phyloP scores from a whole-genome alignment of 2,888 invertebrate genomes.

The Phalera bucephala region DNA sequence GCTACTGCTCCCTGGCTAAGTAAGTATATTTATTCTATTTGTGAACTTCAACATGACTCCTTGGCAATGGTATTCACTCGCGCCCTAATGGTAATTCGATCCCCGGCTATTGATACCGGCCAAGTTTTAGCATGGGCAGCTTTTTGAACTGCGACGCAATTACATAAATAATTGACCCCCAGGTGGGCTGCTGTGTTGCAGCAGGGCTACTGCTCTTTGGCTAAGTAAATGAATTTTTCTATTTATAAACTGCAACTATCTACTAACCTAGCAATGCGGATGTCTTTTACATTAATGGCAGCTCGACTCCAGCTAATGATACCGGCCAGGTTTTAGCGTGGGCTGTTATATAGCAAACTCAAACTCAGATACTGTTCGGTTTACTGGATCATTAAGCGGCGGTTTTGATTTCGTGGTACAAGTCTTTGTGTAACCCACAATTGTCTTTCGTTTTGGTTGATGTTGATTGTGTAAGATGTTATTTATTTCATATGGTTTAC shows the following conservation, averaged over 20 bases:
- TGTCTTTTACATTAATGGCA: slow-evolving; percentile 92
- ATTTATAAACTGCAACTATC: slow-evolving; percentile 82
- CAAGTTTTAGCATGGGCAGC: too few relatives aligned
- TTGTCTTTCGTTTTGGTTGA: too few relatives aligned
- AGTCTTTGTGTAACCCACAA: too few relatives aligned
- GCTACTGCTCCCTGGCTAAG: slow-evolving; percentile 86
- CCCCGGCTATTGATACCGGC: slow-evolving; percentile 88
- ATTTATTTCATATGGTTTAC: too few relatives aligned
- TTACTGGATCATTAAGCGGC: too few relatives aligned
- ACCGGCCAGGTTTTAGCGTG: too few relatives aligned
- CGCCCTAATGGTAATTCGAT: slow-evolving; percentile 93
- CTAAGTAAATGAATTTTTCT: slow-evolving; percentile 64
- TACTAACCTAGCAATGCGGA: slow-evolving; percentile 88
- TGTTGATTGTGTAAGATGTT: too few relatives aligned
- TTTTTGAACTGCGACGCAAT: too few relatives aligned
- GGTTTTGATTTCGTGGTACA: too few relatives aligned
- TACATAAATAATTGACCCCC: too few relatives aligned
- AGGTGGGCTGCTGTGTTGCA: slow-evolving; percentile 94
- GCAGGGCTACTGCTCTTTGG: slow-evolving; percentile 89
- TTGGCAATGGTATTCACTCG: slow-evolving; percentile 90
- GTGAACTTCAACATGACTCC: slow-evolving; percentile 82
- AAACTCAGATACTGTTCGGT: too few relatives aligned
- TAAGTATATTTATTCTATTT: slow-evolving; percentile 46
- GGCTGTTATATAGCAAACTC: too few relatives aligned
- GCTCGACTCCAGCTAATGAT: slow-evolving; percentile 90